Percentiles rank a stretch among this genome's conserved stretches.
phyloP scores from a whole-genome alignment of 1,140 invertebrate species.

The Drosophila gunungcola region DNA sequence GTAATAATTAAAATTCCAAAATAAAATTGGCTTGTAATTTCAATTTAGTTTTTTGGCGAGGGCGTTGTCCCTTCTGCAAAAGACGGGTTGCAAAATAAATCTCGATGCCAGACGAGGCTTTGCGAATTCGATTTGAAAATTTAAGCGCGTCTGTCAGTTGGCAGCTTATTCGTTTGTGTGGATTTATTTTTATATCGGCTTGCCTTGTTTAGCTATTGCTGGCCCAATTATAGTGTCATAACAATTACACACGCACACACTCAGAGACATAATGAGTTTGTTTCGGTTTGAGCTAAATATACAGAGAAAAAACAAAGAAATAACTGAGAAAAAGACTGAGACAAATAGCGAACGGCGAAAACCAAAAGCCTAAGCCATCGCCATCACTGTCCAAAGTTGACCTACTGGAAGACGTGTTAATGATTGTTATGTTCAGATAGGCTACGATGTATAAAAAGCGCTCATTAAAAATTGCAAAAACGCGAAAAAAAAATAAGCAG shows the following conservation, averaged over 20 bases:
- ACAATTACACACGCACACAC: constrained; percentile 61
- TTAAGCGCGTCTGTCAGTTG: constrained; percentile 61
- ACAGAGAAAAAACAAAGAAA: constrained; percentile 30
- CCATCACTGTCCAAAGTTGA: constrained; percentile 51
- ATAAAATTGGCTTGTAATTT: constrained; percentile 3
- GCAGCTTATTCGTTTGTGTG: constrained; percentile 20
- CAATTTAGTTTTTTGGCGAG: constrained; percentile 6
- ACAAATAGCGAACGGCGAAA: constrained; percentile 37
- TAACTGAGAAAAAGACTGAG: constrained; percentile 42
- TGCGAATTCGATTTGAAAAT: constrained; percentile 57
- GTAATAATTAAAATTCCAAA: constrained; percentile 9
- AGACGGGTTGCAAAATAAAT: constrained; percentile 37
- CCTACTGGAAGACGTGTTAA: constrained; percentile 75
- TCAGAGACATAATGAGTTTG: constrained; percentile 55
- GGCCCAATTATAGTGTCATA: constrained; percentile 76
- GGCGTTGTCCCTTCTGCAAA: constrained; percentile 12
- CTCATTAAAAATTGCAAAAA: constrained; percentile 72
- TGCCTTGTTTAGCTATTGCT: constrained; percentile 34
- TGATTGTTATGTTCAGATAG: constrained; percentile 75
- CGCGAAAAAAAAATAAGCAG: constrained; percentile 27
- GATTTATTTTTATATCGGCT: constrained; percentile 31
- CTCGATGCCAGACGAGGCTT: constrained; percentile 52
- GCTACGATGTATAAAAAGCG: constrained; percentile 54
- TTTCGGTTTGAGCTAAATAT: constrained; percentile 26
- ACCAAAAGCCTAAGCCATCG: constrained; percentile 57